Conservation (phyloP, 2,797 vertebrate genomes). For the Streptopelia turtur region DNA sequence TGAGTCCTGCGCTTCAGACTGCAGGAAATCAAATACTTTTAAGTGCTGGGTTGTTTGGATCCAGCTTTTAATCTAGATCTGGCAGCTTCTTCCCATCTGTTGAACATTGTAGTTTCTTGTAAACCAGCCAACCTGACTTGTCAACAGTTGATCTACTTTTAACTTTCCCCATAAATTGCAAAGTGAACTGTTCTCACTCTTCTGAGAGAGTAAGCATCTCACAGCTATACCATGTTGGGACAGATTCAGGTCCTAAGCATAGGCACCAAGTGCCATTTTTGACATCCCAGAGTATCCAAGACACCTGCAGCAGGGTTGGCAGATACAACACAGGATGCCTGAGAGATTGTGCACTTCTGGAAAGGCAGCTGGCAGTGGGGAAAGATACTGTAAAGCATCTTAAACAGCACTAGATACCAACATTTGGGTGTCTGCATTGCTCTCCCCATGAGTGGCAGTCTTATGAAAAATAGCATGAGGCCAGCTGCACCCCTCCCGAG, state of each 20-base stretch:
- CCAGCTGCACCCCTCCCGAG: neutral
- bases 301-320: neutral
- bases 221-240: neutral
- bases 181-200: conserved; percentile 43
- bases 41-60: conserved; percentile 15
- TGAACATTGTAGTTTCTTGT: conserved; percentile 42
- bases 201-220: neutral
- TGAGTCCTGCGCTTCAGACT: neutral
- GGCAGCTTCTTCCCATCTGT: conserved; percentile 24
- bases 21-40: neutral
- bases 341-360: conserved; percentile 43
- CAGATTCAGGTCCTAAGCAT: conserved; percentile 43
- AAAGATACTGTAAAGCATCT: neutral
- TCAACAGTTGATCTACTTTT: conserved; percentile 40
- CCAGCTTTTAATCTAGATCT: conserved; percentile 44
- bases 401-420: neutral
- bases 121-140: conserved; percentile 60
- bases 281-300: conserved; percentile 13
- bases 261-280: conserved; percentile 36
- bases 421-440: neutral
- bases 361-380: conserved; percentile 11
- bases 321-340: neutral
- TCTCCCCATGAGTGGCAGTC: neutral
- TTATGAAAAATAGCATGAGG: neutral
- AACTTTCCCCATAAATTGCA: conserved; percentile 51